Evolutionary conservation across 2,113 vertebrate species (phyloP).

Genomic region (Mionectes macconnelli): DNA sequence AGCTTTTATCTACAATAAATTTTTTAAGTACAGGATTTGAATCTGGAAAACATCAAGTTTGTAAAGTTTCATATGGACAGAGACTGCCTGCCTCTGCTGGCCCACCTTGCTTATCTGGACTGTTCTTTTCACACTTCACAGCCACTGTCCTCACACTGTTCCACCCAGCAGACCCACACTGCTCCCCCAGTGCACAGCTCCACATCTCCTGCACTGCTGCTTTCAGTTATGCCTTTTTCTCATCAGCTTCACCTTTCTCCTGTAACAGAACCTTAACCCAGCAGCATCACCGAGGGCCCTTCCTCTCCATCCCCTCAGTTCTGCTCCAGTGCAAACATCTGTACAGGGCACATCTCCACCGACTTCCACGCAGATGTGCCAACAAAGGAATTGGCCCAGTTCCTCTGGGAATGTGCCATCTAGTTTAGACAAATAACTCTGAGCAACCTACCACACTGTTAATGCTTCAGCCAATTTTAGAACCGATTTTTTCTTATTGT

Average conservation of each 20-base stretch:
- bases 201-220: neutral
- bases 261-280: neutral
- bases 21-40: neutral
- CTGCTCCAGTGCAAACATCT: neutral
- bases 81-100: neutral
- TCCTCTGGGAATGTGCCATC: neutral
- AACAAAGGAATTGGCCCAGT: neutral
- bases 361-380: neutral
- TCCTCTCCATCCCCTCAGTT: neutral
- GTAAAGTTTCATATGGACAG: neutral
- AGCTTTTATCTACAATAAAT: neutral
- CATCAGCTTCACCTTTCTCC: neutral
- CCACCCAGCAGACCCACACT: neutral
- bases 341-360: neutral
- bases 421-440: neutral
- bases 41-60: constrained; percentile 34
- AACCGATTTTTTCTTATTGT: neutral
- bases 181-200: neutral
- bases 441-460: neutral
- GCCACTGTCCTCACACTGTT: neutral
- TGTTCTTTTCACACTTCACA: neutral
- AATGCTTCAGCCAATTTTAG: neutral
- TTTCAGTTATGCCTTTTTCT: neutral
- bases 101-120: neutral
- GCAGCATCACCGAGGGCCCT: neutral